Evolutionary conservation across 2,797 vertebrate genomes (phyloP).

Genomic region (Bryconaethiops microstoma): DNA sequence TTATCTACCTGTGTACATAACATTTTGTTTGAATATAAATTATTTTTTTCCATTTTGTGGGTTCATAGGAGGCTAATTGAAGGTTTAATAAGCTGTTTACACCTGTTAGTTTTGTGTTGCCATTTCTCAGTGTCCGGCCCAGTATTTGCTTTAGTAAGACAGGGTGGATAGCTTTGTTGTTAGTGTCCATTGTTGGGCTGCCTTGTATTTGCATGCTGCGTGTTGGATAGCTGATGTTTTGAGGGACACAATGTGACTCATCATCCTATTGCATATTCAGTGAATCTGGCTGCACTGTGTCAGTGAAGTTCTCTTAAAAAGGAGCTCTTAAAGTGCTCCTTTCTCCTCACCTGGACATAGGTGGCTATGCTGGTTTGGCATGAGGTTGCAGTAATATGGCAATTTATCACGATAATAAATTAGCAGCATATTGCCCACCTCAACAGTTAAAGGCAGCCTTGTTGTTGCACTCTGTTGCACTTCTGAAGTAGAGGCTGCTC

Average conservation of each 20-base stretch:
- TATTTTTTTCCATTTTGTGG: background rate
- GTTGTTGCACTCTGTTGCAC: background rate
- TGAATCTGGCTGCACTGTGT: slow-evolving; percentile 14
- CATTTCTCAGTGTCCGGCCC: slow-evolving; percentile 8
- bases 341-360: background rate
- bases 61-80: background rate
- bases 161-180: slow-evolving; percentile 26
- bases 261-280: slow-evolving; percentile 58
- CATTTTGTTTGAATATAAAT: background rate
- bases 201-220: slow-evolving; percentile 54
- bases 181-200: slow-evolving; percentile 42
- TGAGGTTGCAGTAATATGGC: too few relatives aligned
- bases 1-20: background rate
- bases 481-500: slow-evolving; percentile 5
- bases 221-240: slow-evolving; percentile 37
- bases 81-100: background rate
- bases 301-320: slow-evolving; percentile 32
- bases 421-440: too few relatives aligned
- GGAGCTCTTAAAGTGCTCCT: too few relatives aligned
- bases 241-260: slow-evolving; percentile 46
- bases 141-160: slow-evolving; percentile 19
- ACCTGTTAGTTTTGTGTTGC: slow-evolving; percentile 16
- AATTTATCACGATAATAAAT: too few relatives aligned
- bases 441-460: background rate
- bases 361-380: background rate